Evolutionary conservation across 2,113 vertebrate species (phyloP), one percentile per base, ranked within the genome.

Genomic region (Bagarius yarrelli): DNA sequence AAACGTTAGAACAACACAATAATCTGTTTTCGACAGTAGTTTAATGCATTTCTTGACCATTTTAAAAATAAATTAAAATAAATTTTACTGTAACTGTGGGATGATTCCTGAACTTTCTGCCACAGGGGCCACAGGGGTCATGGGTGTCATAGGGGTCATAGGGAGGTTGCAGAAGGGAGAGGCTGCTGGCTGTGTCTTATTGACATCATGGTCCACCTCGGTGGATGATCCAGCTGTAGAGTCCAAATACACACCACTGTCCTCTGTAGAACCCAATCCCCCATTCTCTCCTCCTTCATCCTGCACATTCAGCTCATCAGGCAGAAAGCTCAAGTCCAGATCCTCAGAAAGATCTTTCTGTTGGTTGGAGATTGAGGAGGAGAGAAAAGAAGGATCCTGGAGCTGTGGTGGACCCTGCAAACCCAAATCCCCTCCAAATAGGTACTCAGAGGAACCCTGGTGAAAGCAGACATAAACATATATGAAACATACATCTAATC

Each of bases 291-390:
- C 47, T 36, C 56, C 77, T 72, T 88, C 89, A 64, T 87, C 89
- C 5, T 94, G 93, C 63, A 91, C 89, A 21, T 85, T 85, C 3
- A 98, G 84, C 5, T 97, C 95, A 86, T 98, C 96, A 11, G 95
- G 95, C 36, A 98, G 91, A 85, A 98, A 97, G 88, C 96, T 96
- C 84, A 99, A 94, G 87, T 99, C 97, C 81, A 96, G 91, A 56
- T 92, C 91, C 9, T 89, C 44, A 0, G 89, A 79, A 0, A 91
- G 84, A 8, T 92, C 92, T 83, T 91, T 89, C 25, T 82, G 56
- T 74, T 87, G 90, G 2, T 85, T 79, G 60, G 88, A 86, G 0
- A 1, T 47, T 0, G 82, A 71, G 4, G 87, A 85, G 64, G 83
- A 76, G 15, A 89, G 83, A 40, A 86, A 88, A 44, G 87, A 86